Evolutionary conservation across 2,113 vertebrate genomes (phyloP), one percentile per base, ranked within the genome.

Genomic region (Larimichthys polyactis): DNA sequence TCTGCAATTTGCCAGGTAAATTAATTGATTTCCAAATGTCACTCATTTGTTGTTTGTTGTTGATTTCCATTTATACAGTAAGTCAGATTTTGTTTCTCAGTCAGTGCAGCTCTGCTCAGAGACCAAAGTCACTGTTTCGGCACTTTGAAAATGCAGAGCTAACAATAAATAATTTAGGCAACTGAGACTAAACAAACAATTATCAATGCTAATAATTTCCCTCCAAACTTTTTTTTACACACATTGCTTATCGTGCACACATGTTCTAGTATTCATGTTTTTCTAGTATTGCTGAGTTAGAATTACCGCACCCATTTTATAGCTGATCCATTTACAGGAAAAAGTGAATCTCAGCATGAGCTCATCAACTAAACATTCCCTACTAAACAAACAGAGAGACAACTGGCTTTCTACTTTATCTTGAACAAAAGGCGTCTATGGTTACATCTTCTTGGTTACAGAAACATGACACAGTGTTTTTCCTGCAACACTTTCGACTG

Each of bases 401-500:
- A 86, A 88, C 85, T 79, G 71, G 12, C 86, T 87, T 58, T 89
- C 74, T 85, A 78, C 79, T 82, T 89, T 71, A 84, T 82, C 78
- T 60, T 19, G 67, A 89, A 95, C 92, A 94, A 93, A 91, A 91
- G 91, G 71, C 11, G 11, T 91, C 85, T 94, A 86, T 22, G 58
- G 90, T 95, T 94, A 90, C 93, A 88, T 65, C 85, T 67, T 92
- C 89, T 93, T 91, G 75, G 93, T 93, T 94, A 92, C 93, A 81
- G 94, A 93, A 94, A 95, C 90, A 89, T 80, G 92, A 95, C 88
- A 93, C 87, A 90, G 83, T 91, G 87, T 94, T 95, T 94, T 94
- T 90, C 88, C 86, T 92, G 72, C 75, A 68, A 73, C 86, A 92
- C 89, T 91, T 93, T 91, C 87, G 51, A 89, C 86, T 78, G 68